These are phyloP conservation scores for Mycteria americana DNA, from an alignment of 2,797 vertebrate genomes.

Conservation along the genomic window DNA sequence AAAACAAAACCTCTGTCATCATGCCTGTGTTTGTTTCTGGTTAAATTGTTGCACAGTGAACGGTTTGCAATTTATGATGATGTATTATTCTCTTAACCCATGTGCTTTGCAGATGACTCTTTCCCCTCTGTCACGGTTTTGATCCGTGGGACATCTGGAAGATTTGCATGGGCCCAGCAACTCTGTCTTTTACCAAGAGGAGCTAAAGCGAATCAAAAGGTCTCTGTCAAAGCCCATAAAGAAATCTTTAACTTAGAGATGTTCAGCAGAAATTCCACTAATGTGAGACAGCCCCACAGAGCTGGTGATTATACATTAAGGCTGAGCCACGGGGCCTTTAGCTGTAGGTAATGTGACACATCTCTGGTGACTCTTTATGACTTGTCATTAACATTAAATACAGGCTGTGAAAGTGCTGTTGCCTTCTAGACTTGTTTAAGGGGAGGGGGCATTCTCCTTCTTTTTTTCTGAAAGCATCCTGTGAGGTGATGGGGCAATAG, in stretches of 20 bases:
- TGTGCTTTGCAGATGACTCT: slow-evolving; percentile 82
- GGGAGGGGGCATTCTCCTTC: neutral
- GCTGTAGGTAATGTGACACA: slow-evolving; percentile 52
- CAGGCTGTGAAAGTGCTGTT: neutral
- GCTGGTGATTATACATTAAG: slow-evolving; percentile 40
- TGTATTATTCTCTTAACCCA: neutral
- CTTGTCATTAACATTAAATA: neutral
- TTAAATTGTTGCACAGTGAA: neutral
- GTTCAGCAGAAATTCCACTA: slow-evolving; percentile 57
- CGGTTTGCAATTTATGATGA: neutral
- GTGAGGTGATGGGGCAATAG: neutral
- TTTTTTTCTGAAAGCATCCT: neutral
- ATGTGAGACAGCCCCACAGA: slow-evolving; percentile 31
- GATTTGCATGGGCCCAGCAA: slow-evolving; percentile 89
- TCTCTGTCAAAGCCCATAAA: slow-evolving; percentile 71
- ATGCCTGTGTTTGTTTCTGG: neutral
- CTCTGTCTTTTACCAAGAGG: slow-evolving; percentile 89
- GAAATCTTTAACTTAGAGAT: slow-evolving; percentile 44
- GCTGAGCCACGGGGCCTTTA: slow-evolving; percentile 32
- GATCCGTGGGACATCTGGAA: slow-evolving; percentile 87
- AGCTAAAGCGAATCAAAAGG: slow-evolving; percentile 93
- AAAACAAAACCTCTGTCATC: neutral
- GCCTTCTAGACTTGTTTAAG: neutral
- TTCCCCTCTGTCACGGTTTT: slow-evolving; percentile 90
- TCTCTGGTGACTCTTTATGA: slow-evolving; percentile 28